These are phyloP conservation scores for Butorides virescens DNA, from an alignment of 2,113 vertebrate genomes.

Conservation along the genomic window DNA sequence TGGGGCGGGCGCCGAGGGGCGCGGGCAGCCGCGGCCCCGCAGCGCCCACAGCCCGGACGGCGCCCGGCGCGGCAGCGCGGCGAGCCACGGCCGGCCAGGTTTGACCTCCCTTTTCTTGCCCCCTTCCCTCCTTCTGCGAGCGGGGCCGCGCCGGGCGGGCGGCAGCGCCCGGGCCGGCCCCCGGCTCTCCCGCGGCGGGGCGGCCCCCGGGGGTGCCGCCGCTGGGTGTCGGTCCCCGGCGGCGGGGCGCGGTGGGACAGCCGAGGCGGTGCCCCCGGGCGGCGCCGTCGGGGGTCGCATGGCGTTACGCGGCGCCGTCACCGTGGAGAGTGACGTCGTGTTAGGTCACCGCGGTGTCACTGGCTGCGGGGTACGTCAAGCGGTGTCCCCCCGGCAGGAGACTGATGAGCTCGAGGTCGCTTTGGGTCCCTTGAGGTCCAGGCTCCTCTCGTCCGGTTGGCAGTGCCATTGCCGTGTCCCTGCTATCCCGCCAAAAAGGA, in stretches of 20 bases:
- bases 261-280: not conserved
- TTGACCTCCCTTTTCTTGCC: not conserved
- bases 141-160: not conserved
- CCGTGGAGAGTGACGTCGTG: not conserved
- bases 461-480: not conserved
- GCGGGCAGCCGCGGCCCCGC: not conserved
- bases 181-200: not conserved
- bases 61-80: not conserved
- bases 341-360: not conserved
- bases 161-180: not conserved
- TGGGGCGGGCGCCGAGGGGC: not conserved
- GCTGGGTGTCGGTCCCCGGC: not conserved
- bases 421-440: not conserved
- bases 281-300: not conserved
- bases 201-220: not conserved
- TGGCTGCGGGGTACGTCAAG: not conserved
- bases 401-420: not conserved
- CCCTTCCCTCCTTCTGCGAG: not conserved
- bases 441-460: not conserved
- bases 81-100: conserved; percentile 14
- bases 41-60: not conserved
- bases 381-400: not conserved
- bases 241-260: not conserved
- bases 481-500: not conserved
- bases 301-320: not conserved